Base-by-base conservation (phyloP, 2,888 invertebrate genomes). In the Noctuana brunneofusca region DNA sequence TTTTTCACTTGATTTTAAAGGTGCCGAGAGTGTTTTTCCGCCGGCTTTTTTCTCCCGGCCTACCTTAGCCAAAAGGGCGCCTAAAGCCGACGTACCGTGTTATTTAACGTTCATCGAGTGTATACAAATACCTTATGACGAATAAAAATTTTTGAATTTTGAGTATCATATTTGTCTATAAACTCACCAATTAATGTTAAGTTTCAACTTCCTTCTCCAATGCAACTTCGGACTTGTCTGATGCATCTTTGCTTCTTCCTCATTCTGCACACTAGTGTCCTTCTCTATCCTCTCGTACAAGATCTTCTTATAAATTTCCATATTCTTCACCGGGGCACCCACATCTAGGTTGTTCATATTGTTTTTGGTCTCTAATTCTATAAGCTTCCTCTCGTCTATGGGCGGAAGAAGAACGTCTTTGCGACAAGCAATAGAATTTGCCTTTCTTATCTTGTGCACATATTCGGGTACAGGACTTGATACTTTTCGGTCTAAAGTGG, bases 371-470 rank as follows among this genome's bases (percentile, higher is more conserved):
- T 79, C 78, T 58, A 87, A 64, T 65, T 89, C 78, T 38, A 79
- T 76, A 55, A 91, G 80, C 71, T 89, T 90, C 65, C 78, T 79
- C 69, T 82, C 79, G 58, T 89, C 85, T 56, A 91, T 88, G 0
- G 90, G 90, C 1, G 91, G 90, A 38, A 91, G 67, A 0, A 82
- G 75, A 3, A 84, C 74, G 32, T 79, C 77, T 63, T 76, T 79
- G 24, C 75, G 71, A 48, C 73, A 73, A n/a, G 74, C 72, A 68
- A 81, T 79, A 0, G 80, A 77, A 62, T 86, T 84, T 0, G 90
- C 89, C 62, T 86, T 86, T 14, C 88, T 78, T 64, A 92, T 91
- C 67, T 92, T 92, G 65, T 92, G 92, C 0, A 92, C 88, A 52
- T 79, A 84, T 35, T 84, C 83, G 6, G 30, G 83, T 65, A 43